A percentile compares a stretch with the other conserved stretches of the same genome.
Evolutionary conservation across 1,140 invertebrate species (phyloP).

Genomic region (Drosophila navojoa): DNA sequence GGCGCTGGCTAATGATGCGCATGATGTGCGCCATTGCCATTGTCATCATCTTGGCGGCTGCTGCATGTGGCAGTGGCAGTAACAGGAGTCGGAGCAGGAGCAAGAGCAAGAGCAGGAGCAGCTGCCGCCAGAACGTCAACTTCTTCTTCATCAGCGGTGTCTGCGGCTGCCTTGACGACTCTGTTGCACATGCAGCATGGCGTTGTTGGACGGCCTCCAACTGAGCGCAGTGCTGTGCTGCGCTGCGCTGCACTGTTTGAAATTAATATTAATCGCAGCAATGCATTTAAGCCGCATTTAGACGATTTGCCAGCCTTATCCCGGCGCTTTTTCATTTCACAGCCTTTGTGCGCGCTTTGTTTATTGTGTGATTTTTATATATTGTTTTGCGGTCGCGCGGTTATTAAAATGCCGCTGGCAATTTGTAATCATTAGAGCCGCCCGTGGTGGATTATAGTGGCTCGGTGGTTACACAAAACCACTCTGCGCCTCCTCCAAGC

Average conservation of each 20-base stretch:
- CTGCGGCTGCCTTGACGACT: constrained; percentile 9
- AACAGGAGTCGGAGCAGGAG: not conserved
- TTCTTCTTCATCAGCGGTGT: constrained; percentile 27
- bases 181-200: constrained; percentile 42
- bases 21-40: constrained; percentile 53
- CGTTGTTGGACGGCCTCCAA: constrained; percentile 66
- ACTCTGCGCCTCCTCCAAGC: not conserved
- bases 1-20: constrained; percentile 54
- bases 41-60: constrained; percentile 39
- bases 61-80: constrained; percentile 38
- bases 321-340: constrained; percentile 34
- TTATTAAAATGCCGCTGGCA: constrained; percentile 76
- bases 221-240: too few relatives aligned
- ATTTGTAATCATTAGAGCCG: constrained; percentile 75
- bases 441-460: not conserved
- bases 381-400: constrained; percentile 70
- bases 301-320: constrained; percentile 65
- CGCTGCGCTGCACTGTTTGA: constrained; percentile 73
- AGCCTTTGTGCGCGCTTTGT: constrained; percentile 59
- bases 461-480: not conserved
- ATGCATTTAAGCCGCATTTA: constrained; percentile 80
- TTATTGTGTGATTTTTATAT: constrained; percentile 74
- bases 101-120: not conserved
- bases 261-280: constrained; percentile 80
- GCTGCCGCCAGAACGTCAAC: constrained; percentile 26